phyloP scores from a whole-genome alignment of 2,113 vertebrate species.

The Ammospiza caudacuta region DNA sequence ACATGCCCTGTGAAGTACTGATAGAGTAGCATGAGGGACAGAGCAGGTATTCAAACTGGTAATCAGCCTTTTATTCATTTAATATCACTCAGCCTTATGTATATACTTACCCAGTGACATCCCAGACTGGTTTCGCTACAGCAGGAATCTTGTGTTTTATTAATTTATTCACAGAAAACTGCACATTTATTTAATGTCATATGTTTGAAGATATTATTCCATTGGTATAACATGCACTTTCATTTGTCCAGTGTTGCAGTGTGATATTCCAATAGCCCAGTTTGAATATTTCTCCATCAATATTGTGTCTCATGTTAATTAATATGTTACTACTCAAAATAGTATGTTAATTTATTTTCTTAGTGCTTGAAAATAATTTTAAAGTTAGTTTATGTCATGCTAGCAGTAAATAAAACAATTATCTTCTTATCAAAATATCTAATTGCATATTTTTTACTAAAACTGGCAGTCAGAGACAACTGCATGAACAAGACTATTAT shows the following conservation, averaged over 20 bases:
- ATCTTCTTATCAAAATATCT: not conserved
- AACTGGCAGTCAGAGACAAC: not conserved
- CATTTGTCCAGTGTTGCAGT: not conserved
- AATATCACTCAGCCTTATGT: not conserved
- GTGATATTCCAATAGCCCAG: not conserved
- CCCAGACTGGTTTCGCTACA: not conserved
- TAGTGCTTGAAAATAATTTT: not conserved
- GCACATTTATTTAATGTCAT: not conserved
- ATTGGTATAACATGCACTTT: not conserved
- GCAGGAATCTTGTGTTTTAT: not conserved
- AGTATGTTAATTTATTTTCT: not conserved
- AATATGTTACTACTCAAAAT: not conserved
- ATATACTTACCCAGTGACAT: not conserved
- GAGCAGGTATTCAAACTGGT: not conserved
- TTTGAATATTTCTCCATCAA: not conserved
- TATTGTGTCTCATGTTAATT: not conserved
- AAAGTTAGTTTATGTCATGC: not conserved
- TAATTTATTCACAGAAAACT: not conserved
- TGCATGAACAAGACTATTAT: not conserved
- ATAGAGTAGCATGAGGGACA: not conserved
- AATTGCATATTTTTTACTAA: not conserved
- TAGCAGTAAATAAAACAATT: not conserved
- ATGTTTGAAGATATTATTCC: not conserved
- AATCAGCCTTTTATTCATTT: not conserved
- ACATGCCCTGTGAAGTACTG: not conserved